Percentiles rank a stretch among this genome's conserved stretches.
Evolutionary conservation across 2,113 vertebrate species (phyloP).

Genomic region (Balaenoptera acutorostrata): DNA sequence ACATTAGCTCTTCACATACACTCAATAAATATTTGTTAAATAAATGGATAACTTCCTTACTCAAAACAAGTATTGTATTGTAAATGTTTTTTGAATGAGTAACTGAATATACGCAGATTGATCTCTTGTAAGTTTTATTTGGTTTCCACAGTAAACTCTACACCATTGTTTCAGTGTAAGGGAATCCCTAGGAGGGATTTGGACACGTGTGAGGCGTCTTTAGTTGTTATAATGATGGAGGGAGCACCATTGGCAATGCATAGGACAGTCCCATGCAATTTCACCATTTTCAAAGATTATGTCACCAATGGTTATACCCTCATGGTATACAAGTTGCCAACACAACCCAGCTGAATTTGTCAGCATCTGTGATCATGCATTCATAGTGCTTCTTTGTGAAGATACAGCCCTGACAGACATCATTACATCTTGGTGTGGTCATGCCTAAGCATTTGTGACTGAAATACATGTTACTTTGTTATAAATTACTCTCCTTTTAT

Average conservation of each 20-base stretch:
- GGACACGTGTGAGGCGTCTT: no score
- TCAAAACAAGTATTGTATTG: neutral
- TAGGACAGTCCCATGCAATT: neutral
- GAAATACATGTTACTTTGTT: neutral
- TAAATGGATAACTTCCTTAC: neutral
- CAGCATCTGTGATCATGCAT: neutral
- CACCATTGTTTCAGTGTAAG: neutral
- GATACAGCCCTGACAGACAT: neutral
- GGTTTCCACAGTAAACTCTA: neutral
- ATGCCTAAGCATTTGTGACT: neutral
- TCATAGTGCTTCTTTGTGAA: rapidly evolving
- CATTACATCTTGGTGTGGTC: neutral
- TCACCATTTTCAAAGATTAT: neutral
- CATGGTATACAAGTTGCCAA: neutral
- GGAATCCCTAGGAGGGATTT: neutral
- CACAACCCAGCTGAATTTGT: neutral
- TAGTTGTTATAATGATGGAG: neutral
- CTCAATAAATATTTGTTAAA: neutral
- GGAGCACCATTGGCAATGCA: rapidly evolving
- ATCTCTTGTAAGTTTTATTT: neutral
- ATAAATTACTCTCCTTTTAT: neutral
- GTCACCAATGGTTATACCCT: rapidly evolving
- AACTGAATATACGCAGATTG: neutral
- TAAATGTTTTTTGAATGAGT: neutral
- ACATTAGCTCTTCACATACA: neutral